These are phyloP conservation scores for Embiotoca jacksoni DNA, from an alignment of 2,113 vertebrate species.

Conservation along the genomic window DNA sequence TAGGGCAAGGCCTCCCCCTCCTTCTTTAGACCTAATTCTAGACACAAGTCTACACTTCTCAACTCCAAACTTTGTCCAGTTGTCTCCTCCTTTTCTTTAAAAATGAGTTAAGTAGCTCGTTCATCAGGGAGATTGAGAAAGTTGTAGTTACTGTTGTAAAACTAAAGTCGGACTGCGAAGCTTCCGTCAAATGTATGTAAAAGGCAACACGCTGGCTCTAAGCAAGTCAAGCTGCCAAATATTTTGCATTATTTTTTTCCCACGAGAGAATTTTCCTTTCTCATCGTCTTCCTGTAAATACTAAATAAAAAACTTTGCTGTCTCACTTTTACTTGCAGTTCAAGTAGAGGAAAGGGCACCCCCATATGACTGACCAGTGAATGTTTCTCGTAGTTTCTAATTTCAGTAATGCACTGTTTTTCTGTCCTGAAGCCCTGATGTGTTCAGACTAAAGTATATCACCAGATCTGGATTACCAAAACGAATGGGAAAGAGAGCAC, in stretches of 20 bases:
- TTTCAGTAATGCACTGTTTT: not conserved
- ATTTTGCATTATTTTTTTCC: conserved; percentile 33
- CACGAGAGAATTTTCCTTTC: conserved; percentile 55
- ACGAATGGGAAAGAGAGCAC: not conserved
- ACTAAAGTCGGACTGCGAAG: conserved; percentile 26
- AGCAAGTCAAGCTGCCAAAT: conserved; percentile 58
- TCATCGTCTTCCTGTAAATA: conserved; percentile 60
- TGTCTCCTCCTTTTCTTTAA: conserved; percentile 33
- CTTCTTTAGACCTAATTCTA: conserved; percentile 46
- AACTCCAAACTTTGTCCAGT: conserved; percentile 29
- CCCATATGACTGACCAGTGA: conserved; percentile 61
- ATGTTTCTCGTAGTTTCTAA: conserved; percentile 1
- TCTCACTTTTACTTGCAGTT: conserved; percentile 7
- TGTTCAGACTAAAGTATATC: conserved; percentile 8
- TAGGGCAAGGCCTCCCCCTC: conserved; percentile 46
- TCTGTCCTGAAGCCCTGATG: conserved; percentile 4
- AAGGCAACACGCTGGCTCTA: conserved; percentile 33
- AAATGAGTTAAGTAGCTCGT: not conserved
- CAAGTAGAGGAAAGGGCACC: conserved; percentile 68
- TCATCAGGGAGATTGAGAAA: conserved; percentile 2
- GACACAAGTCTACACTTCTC: conserved; percentile 40
- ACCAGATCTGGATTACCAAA: not conserved
- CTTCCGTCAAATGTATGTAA: conserved; percentile 46
- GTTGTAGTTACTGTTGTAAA: conserved; percentile 14
- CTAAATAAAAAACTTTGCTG: conserved; percentile 44